These are phyloP conservation scores for Polydrusus tereticollis DNA, from an alignment of 2,888 invertebrate species.

Conservation along the genomic window DNA sequence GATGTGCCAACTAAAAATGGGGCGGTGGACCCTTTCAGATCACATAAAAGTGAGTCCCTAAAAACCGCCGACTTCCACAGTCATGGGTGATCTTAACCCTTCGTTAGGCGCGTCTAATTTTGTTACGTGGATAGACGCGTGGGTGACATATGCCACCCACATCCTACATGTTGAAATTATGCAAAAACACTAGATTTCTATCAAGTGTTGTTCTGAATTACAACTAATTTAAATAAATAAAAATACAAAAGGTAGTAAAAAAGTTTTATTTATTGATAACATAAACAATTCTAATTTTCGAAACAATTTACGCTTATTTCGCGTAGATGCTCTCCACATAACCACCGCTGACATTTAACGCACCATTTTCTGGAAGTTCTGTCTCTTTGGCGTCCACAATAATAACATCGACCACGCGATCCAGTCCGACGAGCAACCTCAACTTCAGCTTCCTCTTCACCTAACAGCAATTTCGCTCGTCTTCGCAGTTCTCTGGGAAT, in stretches of 20 bases:
- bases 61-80: too few relatives aligned
- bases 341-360: neutral
- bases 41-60: too few relatives aligned
- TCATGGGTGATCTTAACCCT: neutral
- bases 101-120: slow-evolving; percentile 6
- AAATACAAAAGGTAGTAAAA: neutral
- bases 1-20: too few relatives aligned
- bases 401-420: neutral
- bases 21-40: too few relatives aligned
- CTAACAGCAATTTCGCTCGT: neutral
- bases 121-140: neutral
- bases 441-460: neutral
- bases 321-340: neutral
- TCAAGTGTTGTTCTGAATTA: neutral
- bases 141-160: neutral
- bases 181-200: neutral
- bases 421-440: neutral
- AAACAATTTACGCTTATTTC: neutral
- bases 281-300: neutral
- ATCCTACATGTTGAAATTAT: neutral
- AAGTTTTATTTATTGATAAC: neutral
- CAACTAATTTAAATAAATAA: neutral
- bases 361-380: neutral
- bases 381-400: neutral
- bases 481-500: neutral